Percentiles rank a stretch among this genome's conserved stretches.
These are phyloP conservation scores for Sminthurides bifidus DNA, from an alignment of 1,140 invertebrate genomes.

Conservation along the genomic window DNA sequence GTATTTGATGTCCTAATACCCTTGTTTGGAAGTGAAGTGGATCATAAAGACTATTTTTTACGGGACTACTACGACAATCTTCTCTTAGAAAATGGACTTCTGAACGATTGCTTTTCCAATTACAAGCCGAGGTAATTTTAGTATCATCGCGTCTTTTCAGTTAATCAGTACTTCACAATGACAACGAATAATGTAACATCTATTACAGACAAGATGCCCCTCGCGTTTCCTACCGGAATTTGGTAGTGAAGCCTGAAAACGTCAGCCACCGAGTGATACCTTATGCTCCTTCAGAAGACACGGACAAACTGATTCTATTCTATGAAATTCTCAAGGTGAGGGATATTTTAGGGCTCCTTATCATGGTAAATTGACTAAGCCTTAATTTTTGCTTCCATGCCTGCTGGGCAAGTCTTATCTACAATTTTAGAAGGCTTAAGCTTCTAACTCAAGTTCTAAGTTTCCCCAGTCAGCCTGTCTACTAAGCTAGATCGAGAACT, in stretches of 20 bases:
- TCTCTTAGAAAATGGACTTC: constrained; percentile 57
- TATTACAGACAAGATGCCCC: constrained; percentile 62
- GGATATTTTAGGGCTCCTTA: no score
- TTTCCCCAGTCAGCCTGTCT: no score
- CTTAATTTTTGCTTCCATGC: no score
- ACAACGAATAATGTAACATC: constrained; percentile 20
- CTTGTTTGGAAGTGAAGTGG: constrained; percentile 66
- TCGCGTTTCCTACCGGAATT: constrained; percentile 64
- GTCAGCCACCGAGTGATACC: constrained; percentile 55
- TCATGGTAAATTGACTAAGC: no score
- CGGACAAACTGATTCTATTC: constrained; percentile 55
- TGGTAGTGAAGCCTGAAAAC: constrained; percentile 54
- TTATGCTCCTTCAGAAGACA: constrained; percentile 54
- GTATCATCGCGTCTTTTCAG: constrained; percentile 10
- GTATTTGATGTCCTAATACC: constrained; percentile 76
- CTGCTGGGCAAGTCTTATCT: no score
- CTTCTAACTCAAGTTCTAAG: no score
- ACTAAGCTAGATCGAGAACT: no score
- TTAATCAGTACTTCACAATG: background rate
- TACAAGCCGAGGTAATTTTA: constrained; percentile 20
- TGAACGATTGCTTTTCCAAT: constrained; percentile 40
- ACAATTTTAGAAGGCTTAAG: no score
- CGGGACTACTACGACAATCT: constrained; percentile 60
- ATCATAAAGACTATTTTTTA: constrained; percentile 64
- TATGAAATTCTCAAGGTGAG: constrained; percentile 40